These are phyloP conservation scores for Coboldia fuscipes DNA, from an alignment of 1,140 invertebrate genomes.

Conservation along the genomic window DNA sequence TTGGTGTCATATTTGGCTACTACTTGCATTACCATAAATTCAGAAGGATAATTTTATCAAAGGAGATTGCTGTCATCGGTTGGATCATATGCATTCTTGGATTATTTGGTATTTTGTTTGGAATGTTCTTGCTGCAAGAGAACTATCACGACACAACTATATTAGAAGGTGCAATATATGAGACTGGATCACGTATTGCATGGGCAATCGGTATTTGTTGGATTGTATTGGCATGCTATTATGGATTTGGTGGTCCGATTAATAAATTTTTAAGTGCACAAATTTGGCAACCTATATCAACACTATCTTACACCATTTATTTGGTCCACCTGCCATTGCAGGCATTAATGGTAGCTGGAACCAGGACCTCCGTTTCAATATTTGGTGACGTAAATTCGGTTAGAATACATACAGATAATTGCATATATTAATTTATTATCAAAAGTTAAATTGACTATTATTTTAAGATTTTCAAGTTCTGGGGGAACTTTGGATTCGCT, in stretches of 20 bases:
- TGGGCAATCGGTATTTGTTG: constrained; percentile 39
- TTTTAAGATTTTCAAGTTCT: no score
- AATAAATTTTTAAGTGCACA: constrained; percentile 24
- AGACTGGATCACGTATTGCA: constrained; percentile 29
- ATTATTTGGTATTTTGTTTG: constrained; percentile 12
- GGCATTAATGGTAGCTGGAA: not conserved
- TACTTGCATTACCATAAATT: constrained; percentile 9
- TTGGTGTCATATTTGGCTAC: constrained; percentile 9
- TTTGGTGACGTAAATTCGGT: no score
- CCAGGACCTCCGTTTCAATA: not conserved
- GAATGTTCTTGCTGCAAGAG: constrained; percentile 11
- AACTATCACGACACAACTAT: constrained; percentile 9
- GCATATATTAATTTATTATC: no score
- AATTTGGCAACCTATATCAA: constrained; percentile 26
- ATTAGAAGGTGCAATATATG: constrained; percentile 32
- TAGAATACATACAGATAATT: no score
- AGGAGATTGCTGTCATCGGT: constrained; percentile 3
- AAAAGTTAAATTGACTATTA: no score
- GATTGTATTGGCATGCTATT: constrained; percentile 42
- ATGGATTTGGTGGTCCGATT: constrained; percentile 34
- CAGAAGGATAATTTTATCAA: constrained; percentile 3
- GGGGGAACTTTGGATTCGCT: no score
- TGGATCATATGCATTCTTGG: constrained; percentile 11
- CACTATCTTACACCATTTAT: constrained; percentile 27
- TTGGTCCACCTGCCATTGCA: constrained; percentile 21